phyloP scores from a whole-genome alignment of 2,113 vertebrate genomes.

The Coryphaenoides rupestris region DNA sequence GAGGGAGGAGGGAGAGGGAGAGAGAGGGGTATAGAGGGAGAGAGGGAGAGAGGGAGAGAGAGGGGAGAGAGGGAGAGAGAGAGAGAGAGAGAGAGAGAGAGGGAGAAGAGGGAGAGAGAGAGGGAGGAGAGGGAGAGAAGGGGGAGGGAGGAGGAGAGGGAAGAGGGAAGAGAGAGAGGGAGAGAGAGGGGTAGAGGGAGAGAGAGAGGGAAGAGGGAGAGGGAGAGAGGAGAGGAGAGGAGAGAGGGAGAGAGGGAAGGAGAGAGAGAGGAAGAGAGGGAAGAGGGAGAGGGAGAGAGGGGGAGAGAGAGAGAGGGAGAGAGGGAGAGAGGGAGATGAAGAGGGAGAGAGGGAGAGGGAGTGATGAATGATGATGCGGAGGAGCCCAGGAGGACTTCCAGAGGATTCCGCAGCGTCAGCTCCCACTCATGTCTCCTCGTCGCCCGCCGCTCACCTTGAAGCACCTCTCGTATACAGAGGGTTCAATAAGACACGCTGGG shows the following conservation, averaged over 20 bases:
- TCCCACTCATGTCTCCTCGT: constrained; percentile 9
- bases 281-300: not conserved
- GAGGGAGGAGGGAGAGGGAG: not conserved
- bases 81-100: not conserved
- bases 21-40: not conserved
- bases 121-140: not conserved
- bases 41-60: not conserved
- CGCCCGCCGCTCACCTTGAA: constrained; percentile 42
- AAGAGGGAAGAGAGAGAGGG: not conserved
- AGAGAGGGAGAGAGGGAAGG: no score
- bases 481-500: no score
- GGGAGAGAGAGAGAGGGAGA: not conserved
- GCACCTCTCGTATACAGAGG: no score
- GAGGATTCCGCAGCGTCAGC: not conserved
- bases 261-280: no score
- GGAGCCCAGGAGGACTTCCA: constrained; percentile 5
- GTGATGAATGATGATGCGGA: not conserved
- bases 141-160: not conserved
- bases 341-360: no score
- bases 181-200: no score
- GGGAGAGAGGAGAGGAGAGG: not conserved
- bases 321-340: not conserved
- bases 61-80: no score
- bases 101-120: no score
- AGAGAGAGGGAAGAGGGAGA: not conserved